Base-by-base conservation (phyloP, 2,888 invertebrate species). In the Pelosia muscerda region DNA sequence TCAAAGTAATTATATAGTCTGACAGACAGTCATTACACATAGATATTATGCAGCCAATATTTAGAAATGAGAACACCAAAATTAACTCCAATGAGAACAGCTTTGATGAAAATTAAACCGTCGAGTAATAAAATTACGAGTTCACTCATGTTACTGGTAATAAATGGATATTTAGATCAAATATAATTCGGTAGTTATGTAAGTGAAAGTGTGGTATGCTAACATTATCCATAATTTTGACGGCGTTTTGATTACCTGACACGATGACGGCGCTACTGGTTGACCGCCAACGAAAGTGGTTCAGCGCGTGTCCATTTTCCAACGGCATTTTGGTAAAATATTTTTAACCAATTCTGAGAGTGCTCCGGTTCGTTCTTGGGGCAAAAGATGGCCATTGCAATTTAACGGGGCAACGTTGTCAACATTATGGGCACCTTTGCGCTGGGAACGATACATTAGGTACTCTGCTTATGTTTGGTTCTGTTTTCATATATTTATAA, bases 231-330 rank as follows among this genome's bases (percentile, higher is more conserved):
- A 66, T 73, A 74, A 79, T 76, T 73, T 74, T 75, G 66, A 74
- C 67, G 79, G 9, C 31, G 57, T 31, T 31, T 63, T 31, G 53
- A 23, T 63, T 63, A 63, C 22, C 49, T 65, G 76, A n/a, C n/a
- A n/a, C n/a, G n/a, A n/a, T n/a, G n/a, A 9, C 25, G 8, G 15
- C 22, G 8, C n/a, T 58, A 85, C 85, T 80, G 81, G 86, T 85
- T 87, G 89, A 86, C 87, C 88, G 84, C 76, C 74, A 86, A 86
- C 72, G 86, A 89, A 87, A 88, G 86, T 85, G 75, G 80, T 83
- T 65, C 64, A 23, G 66, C 57, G 60, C 25, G 78, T 78, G 26
- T 78, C 80, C 84, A 83, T 74, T 55, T 76, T 62, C 19, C 22
- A 8, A 66, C 72, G 72, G 67, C 49, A n/a, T 53, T 56, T n/a